A percentile compares a stretch with the other conserved stretches of the same genome.
phyloP scores from a whole-genome alignment of 2,797 vertebrate genomes.

The Smutsia temminckii region DNA sequence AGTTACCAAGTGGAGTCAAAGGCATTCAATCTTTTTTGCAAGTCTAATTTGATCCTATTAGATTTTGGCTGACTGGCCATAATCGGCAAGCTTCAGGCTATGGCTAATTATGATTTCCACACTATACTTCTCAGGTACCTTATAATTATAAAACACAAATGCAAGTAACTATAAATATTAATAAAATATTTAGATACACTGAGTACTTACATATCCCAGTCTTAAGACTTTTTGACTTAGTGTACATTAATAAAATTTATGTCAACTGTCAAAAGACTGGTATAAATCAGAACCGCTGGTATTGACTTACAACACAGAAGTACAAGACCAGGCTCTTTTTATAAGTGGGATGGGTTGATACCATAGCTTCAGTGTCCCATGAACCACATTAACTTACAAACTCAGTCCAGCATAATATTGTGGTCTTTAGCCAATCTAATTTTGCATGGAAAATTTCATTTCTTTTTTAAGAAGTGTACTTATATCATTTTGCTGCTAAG shows the following conservation, averaged over 20 bases:
- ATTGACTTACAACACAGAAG: not conserved
- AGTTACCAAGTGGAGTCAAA: slow-evolving; percentile 71
- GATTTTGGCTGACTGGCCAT: slow-evolving; percentile 76
- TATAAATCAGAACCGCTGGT: not conserved
- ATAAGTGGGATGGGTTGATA: not conserved
- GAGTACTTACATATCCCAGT: not conserved
- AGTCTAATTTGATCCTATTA: slow-evolving; percentile 52
- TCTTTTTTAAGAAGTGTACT: not conserved
- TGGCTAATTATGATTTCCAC: not conserved
- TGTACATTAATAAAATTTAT: slow-evolving; percentile 5
- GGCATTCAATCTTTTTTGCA: slow-evolving; percentile 60
- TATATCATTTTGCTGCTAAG: slow-evolving; percentile 26
- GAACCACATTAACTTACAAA: rapidly evolving
- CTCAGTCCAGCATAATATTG: not conserved
- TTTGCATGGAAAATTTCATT: slow-evolving; percentile 49
- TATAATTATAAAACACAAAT: slow-evolving; percentile 31
- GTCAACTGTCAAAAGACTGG: slow-evolving; percentile 36
- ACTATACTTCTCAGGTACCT: not conserved
- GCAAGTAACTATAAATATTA: slow-evolving; percentile 40
- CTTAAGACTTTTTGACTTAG: slow-evolving; percentile 8
- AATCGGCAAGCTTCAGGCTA: not conserved
- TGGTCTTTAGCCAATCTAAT: not conserved
- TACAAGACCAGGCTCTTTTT: not conserved
- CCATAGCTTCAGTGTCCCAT: not conserved
- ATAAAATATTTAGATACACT: slow-evolving; percentile 30